phyloP scores from a whole-genome alignment of 2,797 vertebrate species.

The Pipistrellus pygmaeus region DNA sequence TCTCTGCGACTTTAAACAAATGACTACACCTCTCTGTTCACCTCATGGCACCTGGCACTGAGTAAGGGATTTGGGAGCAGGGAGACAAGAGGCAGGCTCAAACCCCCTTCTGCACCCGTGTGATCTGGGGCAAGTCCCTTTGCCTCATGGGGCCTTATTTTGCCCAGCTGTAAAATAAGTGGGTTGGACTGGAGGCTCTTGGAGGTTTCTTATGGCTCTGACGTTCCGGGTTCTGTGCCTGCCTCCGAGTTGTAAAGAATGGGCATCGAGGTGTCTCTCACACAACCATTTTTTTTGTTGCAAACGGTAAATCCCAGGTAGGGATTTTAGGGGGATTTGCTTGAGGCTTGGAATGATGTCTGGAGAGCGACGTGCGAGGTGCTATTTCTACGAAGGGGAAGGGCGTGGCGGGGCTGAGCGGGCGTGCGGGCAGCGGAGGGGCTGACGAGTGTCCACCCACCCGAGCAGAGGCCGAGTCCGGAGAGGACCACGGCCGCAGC shows the following conservation, averaged over 20 bases:
- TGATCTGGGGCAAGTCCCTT: constrained; percentile 22
- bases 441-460: not conserved
- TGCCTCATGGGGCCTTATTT: not conserved
- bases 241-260: constrained; percentile 31
- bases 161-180: constrained; percentile 3
- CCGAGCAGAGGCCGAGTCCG: constrained; percentile 9
- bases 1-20: not conserved
- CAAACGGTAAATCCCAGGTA: constrained; percentile 40
- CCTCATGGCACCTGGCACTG: not conserved
- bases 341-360: constrained; percentile 12
- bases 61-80: not conserved
- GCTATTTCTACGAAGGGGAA: constrained; percentile 57
- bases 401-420: constrained; percentile 65
- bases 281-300: constrained; percentile 62
- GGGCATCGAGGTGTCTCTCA: constrained; percentile 16
- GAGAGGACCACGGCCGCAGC: constrained; percentile 52
- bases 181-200: not conserved
- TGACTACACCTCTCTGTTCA: not conserved
- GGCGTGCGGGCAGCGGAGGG: not conserved
- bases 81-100: not conserved
- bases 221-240: not conserved
- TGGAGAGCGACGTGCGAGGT: not conserved
- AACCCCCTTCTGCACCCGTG: not conserved
- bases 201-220: not conserved
- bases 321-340: not conserved